These are phyloP conservation scores for Gerris lacustris DNA, from an alignment of 2,888 invertebrate species.

Conservation along the genomic window DNA sequence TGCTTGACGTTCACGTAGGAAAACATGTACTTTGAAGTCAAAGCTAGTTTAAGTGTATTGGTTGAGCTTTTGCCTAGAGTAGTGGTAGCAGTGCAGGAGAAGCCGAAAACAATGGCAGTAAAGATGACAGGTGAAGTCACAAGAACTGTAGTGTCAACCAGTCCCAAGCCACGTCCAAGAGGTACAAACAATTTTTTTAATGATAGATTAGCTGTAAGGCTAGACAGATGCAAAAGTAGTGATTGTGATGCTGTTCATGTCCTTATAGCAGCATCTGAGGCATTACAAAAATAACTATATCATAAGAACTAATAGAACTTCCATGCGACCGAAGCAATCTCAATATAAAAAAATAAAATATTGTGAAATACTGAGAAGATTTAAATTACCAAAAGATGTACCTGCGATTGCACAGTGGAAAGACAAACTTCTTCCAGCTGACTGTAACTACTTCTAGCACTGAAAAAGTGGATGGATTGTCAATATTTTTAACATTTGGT, in stretches of 20 bases:
- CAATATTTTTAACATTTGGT: slow-evolving; percentile 10
- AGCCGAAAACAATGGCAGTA: background rate
- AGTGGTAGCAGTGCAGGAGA: background rate
- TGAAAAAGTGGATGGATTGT: slow-evolving; percentile 7
- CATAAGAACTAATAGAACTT: slow-evolving; percentile 3
- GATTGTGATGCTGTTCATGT: slow-evolving; percentile 5
- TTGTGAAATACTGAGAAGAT: slow-evolving; percentile 8
- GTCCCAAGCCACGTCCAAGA: background rate
- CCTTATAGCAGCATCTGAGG: slow-evolving; percentile 11
- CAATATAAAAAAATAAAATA: slow-evolving; percentile 1
- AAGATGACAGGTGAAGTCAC: background rate
- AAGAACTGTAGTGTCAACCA: background rate
- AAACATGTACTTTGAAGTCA: background rate
- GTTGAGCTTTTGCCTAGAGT: background rate
- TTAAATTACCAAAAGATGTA: slow-evolving; percentile 1
- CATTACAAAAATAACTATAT: background rate
- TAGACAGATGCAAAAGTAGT: slow-evolving; percentile 12
- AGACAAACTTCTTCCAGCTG: slow-evolving; percentile 9
- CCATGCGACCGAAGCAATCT: background rate
- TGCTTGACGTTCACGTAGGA: background rate
- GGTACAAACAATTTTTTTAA: slow-evolving; percentile 11
- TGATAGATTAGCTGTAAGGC: slow-evolving; percentile 1
- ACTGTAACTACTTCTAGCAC: too few species aligned
- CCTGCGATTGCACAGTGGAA: slow-evolving; percentile 8
- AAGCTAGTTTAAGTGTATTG: too few species aligned